Base-by-base conservation (phyloP, 35 echinoderm and acorn worm genomes). In the Amphiura filiformis region DNA sequence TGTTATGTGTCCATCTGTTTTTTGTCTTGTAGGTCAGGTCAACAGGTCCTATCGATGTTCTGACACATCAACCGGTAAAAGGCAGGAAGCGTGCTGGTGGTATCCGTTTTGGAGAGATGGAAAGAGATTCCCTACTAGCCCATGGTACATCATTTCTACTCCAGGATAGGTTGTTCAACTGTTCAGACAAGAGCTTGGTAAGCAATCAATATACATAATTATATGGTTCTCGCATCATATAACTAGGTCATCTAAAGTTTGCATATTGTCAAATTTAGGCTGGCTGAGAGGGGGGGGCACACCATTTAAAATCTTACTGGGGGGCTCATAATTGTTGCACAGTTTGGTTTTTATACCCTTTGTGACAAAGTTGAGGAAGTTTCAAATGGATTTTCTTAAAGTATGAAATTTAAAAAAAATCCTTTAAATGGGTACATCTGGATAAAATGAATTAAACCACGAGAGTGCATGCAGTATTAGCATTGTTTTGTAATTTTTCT, bases 61-160 rank as follows among this genome's bases (percentile, higher is more conserved):
- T 99, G 22, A 99, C 96, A 34, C 96, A 94, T 77, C 96, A 99
- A 44, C 96, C 96, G 84, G 81, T 99, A 32, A 92, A 99, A 85
- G 96, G 96, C 17, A 82, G 96, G 31, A 99, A 90, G 78, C 56
- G 93, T 78, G 93, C 78, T 0, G 96, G 96, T 36, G 96, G 96
- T 40, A 99, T 99, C 32, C 83, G 93, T 36, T 94, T 99, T 64
- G 92, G 96, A 76, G 96, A 99, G 85, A 99, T 99, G 96, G 96
- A 99, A 76, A 78, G 96, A 35, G 96, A 99, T 39, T 94, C 96
- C 13, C 87, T 94, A 18, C 88, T 99, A 0, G 92, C 96, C 31
- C 96, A 99, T 90, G 96, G 96, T 20, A 94, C 92, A 56, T 94
- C 96, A 1, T 99, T 94, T 76, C 90, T 99, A 1, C 87, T 99